Percentiles rank a stretch among this genome's conserved stretches.
Conservation (phyloP, 2,797 vertebrate species). For the Diceros bicornis region DNA sequence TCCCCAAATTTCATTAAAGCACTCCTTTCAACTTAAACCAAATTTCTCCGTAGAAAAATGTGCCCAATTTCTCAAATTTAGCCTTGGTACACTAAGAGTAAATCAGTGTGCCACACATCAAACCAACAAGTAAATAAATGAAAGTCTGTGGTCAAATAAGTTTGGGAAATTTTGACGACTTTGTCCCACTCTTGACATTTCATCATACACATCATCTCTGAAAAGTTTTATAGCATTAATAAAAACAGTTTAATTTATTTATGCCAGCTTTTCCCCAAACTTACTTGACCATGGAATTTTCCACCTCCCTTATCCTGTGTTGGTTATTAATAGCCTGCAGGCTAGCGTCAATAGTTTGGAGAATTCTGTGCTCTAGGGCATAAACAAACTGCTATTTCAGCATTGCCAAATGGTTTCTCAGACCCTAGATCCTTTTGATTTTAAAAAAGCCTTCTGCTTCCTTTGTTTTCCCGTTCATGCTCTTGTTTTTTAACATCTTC, state of each 20-base stretch:
- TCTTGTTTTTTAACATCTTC: not conserved
- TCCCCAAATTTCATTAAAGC: not conserved
- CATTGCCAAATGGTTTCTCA: not conserved
- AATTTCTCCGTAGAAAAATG: not conserved
- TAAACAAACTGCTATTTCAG: not conserved
- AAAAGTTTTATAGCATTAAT: not conserved
- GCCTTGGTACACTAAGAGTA: not conserved
- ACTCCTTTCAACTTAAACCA: not conserved
- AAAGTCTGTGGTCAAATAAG: not conserved
- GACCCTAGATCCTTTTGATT: not conserved
- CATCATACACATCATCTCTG: not conserved
- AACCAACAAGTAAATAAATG: not conserved
- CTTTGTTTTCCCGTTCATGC: conserved; percentile 27
- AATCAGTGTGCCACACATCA: accelerated
- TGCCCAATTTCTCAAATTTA: not conserved
- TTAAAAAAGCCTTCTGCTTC: not conserved
- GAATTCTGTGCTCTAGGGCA: not conserved
- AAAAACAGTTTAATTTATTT: not conserved
- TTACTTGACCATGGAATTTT: not conserved
- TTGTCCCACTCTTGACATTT: not conserved
- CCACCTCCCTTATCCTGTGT: not conserved
- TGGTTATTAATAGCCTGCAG: not conserved
- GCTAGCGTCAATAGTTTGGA: not conserved
- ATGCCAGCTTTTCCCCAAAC: not conserved
- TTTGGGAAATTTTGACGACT: not conserved